Conservation (phyloP, 2,113 vertebrate genomes). For the Rhinogobius similis region DNA sequence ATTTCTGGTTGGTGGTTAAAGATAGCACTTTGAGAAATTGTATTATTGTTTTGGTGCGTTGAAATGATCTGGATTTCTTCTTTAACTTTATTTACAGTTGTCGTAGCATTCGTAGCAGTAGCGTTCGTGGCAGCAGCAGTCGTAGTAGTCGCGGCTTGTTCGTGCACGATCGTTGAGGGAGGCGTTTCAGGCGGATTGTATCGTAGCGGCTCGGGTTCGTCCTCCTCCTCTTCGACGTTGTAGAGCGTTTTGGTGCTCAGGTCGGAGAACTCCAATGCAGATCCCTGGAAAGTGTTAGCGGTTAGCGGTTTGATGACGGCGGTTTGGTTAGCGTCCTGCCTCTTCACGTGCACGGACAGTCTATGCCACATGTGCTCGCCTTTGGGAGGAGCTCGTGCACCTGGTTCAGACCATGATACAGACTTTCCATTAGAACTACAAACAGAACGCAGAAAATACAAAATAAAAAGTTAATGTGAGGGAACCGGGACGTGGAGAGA, state of each 20-base stretch:
- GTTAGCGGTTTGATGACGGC: constrained; percentile 98
- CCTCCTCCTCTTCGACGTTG: constrained; percentile 92
- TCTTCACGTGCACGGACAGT: constrained; percentile 98
- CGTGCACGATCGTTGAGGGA: constrained; percentile 83
- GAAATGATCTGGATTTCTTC: constrained; percentile 80
- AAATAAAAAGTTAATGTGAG: constrained; percentile 90
- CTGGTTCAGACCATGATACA: constrained; percentile 99
- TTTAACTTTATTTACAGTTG: constrained; percentile 61
- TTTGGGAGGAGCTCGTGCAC: constrained; percentile 94
- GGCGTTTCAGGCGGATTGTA: constrained; percentile 81
- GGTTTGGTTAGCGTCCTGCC: constrained; percentile 96
- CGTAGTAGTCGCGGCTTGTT: constrained; percentile 68
- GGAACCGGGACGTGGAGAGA: constrained; percentile 70
- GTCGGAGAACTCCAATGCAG: constrained; percentile 88
- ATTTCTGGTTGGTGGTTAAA: constrained; percentile 81
- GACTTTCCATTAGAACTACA: constrained; percentile 99
- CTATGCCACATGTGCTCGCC: constrained; percentile 97
- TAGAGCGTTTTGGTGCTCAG: constrained; percentile 92
- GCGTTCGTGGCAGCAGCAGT: constrained; percentile 42
- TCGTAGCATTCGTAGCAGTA: constrained; percentile 7
- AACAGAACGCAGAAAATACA: constrained; percentile 66
- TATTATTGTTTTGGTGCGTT: constrained; percentile 73
- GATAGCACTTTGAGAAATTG: constrained; percentile 66
- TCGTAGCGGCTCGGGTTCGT: constrained; percentile 74
- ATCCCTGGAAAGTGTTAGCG: constrained; percentile 87